Conservation (phyloP, 2,113 vertebrate species). For the Microcebus ravelobensis region DNA sequence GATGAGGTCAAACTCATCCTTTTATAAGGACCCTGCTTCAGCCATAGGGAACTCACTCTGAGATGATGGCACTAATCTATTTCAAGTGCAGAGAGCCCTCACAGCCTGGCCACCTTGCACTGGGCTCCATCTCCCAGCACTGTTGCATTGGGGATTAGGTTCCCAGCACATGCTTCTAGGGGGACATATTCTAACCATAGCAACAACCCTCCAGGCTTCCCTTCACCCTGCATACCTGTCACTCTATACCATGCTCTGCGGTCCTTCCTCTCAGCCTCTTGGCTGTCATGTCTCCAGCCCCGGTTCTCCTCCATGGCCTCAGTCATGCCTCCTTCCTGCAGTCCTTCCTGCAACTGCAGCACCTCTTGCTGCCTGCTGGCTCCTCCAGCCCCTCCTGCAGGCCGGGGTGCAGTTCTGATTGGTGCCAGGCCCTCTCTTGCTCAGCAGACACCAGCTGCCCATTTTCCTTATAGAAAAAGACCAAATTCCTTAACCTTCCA, state of each 20-base stretch:
- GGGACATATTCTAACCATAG: not conserved
- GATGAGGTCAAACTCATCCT: not conserved
- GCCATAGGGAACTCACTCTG: not conserved
- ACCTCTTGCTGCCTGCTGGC: not conserved
- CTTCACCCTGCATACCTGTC: no score
- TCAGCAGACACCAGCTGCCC: not conserved
- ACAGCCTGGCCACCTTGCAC: not conserved
- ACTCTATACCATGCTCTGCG: rapidly evolving
- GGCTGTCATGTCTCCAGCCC: not conserved
- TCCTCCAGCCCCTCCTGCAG: not conserved
- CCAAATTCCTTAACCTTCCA: not conserved
- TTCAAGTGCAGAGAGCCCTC: not conserved
- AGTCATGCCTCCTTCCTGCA: not conserved
- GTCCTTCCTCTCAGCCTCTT: not conserved
- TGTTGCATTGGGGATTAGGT: not conserved
- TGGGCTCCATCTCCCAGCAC: not conserved
- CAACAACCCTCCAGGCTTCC: not conserved
- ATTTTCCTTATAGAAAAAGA: not conserved
- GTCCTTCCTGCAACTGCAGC: not conserved
- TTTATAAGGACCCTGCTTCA: not conserved
- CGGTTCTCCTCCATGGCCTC: not conserved
- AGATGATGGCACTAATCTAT: no score
- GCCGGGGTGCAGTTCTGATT: not conserved
- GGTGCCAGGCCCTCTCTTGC: not conserved
- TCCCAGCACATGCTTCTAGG: not conserved